phyloP scores from a whole-genome alignment of 2,888 invertebrate species.

The Callosobruchus maculatus region DNA sequence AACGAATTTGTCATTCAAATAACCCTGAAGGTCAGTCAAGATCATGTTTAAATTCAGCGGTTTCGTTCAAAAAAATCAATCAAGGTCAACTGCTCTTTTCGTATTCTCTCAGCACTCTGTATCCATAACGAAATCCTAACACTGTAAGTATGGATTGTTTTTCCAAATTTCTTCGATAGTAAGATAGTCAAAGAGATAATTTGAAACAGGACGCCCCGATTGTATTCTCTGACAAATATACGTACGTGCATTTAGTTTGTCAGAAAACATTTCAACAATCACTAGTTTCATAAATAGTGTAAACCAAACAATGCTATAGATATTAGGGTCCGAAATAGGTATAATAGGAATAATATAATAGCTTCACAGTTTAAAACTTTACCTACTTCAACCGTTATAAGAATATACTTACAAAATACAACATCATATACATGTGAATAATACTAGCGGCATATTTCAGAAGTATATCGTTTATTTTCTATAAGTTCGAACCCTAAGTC shows the following conservation, averaged over 20 bases:
- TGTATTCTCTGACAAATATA: constrained; percentile 27
- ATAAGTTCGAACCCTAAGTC: constrained; percentile 8
- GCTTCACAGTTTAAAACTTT: too few relatives aligned
- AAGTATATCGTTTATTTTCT: constrained; percentile 8
- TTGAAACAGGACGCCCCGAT: too few relatives aligned
- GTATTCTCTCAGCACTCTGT: too few relatives aligned
- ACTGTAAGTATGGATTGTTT: too few relatives aligned
- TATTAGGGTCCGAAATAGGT: constrained; percentile 24
- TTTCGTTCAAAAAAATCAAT: too few relatives aligned
- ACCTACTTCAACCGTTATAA: constrained; percentile 1
- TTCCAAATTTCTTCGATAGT: too few relatives aligned
- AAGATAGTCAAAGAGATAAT: too few relatives aligned
- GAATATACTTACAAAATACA: constrained; percentile 4
- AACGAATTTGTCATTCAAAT: too few relatives aligned
- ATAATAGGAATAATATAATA: constrained; percentile 1
- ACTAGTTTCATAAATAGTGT: constrained; percentile 22
- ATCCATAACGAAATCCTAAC: too few relatives aligned
- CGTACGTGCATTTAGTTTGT: constrained; percentile 24
- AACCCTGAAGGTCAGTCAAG: too few relatives aligned
- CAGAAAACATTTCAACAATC: constrained; percentile 26
- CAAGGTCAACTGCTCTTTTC: too few relatives aligned
- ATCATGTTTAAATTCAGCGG: too few relatives aligned
- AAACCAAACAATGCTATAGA: constrained; percentile 16
- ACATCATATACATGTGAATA: not conserved
- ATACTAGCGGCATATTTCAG: constrained; percentile 13